These are phyloP conservation scores for Holothuria glaberrima DNA, from an alignment of 35 echinoderm and acorn worm genomes.

Conservation along the genomic window DNA sequence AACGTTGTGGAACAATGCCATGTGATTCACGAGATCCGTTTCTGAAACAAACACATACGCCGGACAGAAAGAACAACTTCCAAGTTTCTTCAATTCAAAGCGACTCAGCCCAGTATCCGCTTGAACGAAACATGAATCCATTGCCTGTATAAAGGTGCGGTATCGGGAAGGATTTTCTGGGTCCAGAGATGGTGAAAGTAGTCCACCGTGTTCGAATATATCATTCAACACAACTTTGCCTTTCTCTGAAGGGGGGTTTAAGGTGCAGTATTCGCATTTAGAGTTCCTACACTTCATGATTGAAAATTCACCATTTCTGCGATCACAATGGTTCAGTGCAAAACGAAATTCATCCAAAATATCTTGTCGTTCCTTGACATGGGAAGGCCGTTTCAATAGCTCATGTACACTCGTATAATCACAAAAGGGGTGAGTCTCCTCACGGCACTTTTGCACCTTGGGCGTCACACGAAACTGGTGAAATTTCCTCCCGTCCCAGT, in stretches of 20 bases:
- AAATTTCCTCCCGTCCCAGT: slow-evolving; percentile 29
- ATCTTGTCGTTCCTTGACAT: not conserved
- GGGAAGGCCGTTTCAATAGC: not conserved
- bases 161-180: not conserved
- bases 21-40: slow-evolving; percentile 7
- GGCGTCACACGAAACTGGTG: not conserved
- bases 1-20: not conserved
- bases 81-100: not conserved
- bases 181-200: not conserved
- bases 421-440: not conserved
- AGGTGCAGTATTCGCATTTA: not conserved
- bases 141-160: not conserved
- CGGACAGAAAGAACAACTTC: not conserved
- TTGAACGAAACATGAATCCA: not conserved
- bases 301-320: not conserved
- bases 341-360: slow-evolving; percentile 34
- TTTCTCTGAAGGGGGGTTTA: not conserved
- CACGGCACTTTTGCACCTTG: not conserved
- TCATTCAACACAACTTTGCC: not conserved
- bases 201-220: not conserved
- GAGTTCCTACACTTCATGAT: slow-evolving; percentile 14
- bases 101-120: not conserved
- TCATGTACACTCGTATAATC: slow-evolving; percentile 1
- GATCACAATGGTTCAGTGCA: not conserved
- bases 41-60: slow-evolving; percentile 7